A percentile compares a stretch with the other conserved stretches of the same genome.
These are phyloP conservation scores for Egretta garzetta DNA, from an alignment of 2,113 vertebrate species.

Conservation along the genomic window DNA sequence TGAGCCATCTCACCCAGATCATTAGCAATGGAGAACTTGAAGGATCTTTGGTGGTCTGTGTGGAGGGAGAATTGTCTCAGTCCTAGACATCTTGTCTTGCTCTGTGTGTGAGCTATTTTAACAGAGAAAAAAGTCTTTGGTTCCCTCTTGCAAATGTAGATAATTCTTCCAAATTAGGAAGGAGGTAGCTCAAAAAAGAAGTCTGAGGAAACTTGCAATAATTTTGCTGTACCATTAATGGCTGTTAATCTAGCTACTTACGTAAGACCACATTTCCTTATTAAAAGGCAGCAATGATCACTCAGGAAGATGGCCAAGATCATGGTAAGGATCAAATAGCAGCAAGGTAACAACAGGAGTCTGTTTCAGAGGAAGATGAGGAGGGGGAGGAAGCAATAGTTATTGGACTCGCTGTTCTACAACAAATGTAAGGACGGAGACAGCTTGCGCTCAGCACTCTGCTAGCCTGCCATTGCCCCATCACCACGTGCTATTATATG, in stretches of 20 bases:
- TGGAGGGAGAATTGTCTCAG: neutral
- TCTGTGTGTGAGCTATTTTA: neutral
- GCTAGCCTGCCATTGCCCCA: neutral
- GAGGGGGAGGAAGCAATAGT: neutral
- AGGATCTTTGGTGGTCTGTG: neutral
- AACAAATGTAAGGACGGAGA: neutral
- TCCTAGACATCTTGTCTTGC: neutral
- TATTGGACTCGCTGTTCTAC: neutral
- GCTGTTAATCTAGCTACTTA: neutral
- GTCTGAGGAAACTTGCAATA: neutral
- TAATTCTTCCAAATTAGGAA: neutral
- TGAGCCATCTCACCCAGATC: neutral
- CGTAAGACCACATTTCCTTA: neutral
- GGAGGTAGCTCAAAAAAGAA: neutral
- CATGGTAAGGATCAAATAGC: neutral
- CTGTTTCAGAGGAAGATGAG: neutral
- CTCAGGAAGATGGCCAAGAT: neutral
- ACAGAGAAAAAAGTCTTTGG: neutral
- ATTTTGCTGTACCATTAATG: neutral
- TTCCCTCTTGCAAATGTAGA: neutral
- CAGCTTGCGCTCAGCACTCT: fast-evolving
- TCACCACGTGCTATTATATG: fast-evolving
- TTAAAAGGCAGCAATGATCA: neutral
- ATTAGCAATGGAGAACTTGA: neutral
- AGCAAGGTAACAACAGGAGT: neutral